Percentiles rank a stretch among this genome's conserved stretches.
These are phyloP conservation scores for Hypotaenidia okinawae DNA, from an alignment of 2,797 vertebrate species.

Conservation along the genomic window DNA sequence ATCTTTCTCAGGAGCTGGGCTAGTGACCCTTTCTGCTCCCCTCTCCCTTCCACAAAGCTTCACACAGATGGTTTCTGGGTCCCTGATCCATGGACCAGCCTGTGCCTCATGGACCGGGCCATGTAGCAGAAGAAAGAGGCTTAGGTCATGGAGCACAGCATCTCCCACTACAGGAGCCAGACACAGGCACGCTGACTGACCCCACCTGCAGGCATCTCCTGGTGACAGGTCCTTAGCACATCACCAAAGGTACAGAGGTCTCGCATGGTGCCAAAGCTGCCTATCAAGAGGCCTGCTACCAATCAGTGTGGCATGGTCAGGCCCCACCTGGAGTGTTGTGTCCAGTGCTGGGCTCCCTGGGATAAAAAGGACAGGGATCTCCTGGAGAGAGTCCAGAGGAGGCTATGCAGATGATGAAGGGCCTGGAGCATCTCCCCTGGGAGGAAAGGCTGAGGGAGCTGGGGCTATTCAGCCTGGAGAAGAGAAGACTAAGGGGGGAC, in stretches of 20 bases:
- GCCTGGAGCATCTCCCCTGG: too few species aligned
- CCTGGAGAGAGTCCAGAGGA: too few species aligned
- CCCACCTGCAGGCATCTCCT: accelerated
- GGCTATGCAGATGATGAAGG: too few species aligned
- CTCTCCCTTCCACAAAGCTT: not conserved
- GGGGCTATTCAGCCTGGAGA: too few species aligned
- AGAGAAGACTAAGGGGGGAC: too few species aligned
- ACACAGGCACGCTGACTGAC: accelerated
- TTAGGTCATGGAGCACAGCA: not conserved
- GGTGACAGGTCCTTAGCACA: accelerated
- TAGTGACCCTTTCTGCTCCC: not conserved
- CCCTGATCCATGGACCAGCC: not conserved
- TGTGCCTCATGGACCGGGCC: accelerated
- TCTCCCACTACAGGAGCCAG: not conserved
- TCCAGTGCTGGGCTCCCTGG: too few species aligned
- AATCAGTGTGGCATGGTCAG: not conserved
- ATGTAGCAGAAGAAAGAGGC: not conserved
- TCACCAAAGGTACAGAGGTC: not conserved
- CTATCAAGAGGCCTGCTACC: not conserved
- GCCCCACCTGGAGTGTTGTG: too few species aligned
- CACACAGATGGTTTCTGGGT: not conserved
- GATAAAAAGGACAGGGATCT: too few species aligned
- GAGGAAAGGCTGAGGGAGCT: too few species aligned
- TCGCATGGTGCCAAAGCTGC: too few species aligned
- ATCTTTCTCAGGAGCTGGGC: not conserved